Conservation (phyloP, 2,888 invertebrate genomes). For the Brachylomia viminalis region DNA sequence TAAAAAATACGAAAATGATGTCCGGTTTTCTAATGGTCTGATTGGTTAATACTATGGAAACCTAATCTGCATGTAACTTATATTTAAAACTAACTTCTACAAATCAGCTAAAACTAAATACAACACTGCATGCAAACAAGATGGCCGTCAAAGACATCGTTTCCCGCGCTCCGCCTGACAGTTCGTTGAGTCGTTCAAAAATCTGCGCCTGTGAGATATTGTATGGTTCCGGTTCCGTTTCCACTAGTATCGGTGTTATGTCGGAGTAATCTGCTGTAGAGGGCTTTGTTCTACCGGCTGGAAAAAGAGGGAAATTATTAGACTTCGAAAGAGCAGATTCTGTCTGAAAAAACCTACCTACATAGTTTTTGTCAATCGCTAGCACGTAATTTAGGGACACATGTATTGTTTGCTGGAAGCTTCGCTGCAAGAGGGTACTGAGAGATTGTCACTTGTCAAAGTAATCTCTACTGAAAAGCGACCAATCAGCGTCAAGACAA, state of each 20-base stretch:
- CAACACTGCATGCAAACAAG: conserved; percentile 64
- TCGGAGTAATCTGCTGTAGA: conserved; percentile 82
- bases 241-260: conserved; percentile 83
- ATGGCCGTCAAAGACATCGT: conserved; percentile 69
- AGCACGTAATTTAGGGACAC: neutral
- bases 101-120: conserved; percentile 53
- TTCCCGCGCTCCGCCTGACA: conserved; percentile 70
- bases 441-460: neutral
- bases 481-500: neutral
- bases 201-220: conserved; percentile 83
- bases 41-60: neutral
- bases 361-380: neutral
- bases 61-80: too few species aligned
- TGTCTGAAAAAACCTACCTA: neutral
- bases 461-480: neutral
- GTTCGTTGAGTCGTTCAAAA: conserved; percentile 69
- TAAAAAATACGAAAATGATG: neutral
- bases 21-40: neutral
- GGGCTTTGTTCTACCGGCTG: conserved; percentile 74
- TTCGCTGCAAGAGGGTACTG: too few species aligned
- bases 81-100: neutral
- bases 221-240: conserved; percentile 75
- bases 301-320: neutral
- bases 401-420: neutral
- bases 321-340: neutral